Evolutionary conservation across 2,888 invertebrate species (phyloP), one percentile per base, ranked within the genome.

Genomic region (Plusia festucae): DNA sequence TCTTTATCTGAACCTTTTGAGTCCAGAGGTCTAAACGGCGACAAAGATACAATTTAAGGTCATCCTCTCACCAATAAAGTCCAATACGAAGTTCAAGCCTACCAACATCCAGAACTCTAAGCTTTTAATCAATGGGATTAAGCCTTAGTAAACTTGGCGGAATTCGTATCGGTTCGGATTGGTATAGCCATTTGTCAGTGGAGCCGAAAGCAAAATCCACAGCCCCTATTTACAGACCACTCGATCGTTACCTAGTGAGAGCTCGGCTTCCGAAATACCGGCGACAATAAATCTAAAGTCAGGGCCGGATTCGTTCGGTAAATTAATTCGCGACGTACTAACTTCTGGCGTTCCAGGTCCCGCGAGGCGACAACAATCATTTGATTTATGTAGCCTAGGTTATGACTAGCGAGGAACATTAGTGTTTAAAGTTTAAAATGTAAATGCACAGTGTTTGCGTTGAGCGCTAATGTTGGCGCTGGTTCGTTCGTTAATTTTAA

Each of bases 171-270:
- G 70, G 63, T 76, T 66, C 65, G 64, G 73, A 76, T 79, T 78
- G 76, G 69, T 72, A 67, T 59, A 69, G 67, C 82, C 82, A 85
- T 88, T 87, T 85, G 86, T 88, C 84, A 83, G 81, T 69, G 71
- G 71, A 76, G 76, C 75, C 79, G 76, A 81, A 81, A 82, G 82
- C 83, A 83, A 87, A 88, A 85, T 84, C 86, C 72, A 78, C 78
- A 80, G 72, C 75, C 79, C 79, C 81, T 88, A 88, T 89, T 88
- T 89, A 83, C 84, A 80, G 78, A 82, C 79, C 85, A 82, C 86
- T 88, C 82, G 82, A 86, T 85, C 85, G 83, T 75, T 78, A 71
- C 70, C 72, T 76, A 70, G 70, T 74, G 76, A 83, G 79, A 72
- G 62, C 69, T 72, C 60, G 65, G 76, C 65, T 79, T 68, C 68